A percentile compares a stretch with the other conserved stretches of the same genome.
Evolutionary conservation across 1,140 invertebrate species (phyloP).

Genomic region (Temnothorax nylanderi): DNA sequence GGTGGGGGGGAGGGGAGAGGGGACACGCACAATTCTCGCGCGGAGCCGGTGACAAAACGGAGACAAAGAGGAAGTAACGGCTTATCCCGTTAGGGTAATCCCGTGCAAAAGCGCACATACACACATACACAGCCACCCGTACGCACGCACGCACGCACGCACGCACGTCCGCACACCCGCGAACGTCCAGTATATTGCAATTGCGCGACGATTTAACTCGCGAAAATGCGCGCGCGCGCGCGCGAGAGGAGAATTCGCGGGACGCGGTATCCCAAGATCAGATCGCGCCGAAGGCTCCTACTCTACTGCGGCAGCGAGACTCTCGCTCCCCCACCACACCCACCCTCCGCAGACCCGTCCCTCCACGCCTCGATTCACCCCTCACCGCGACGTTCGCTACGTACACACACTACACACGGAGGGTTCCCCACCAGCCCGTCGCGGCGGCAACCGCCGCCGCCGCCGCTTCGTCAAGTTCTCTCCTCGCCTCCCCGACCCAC

Average conservation of each 20-base stretch:
- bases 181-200: neutral
- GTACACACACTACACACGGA: neutral
- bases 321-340: constrained; percentile 73
- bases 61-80: too few relatives aligned
- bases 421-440: constrained; percentile 21
- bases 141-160: constrained; percentile 13
- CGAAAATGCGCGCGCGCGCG: constrained; percentile 25
- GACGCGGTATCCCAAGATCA: constrained; percentile 56
- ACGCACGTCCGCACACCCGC: constrained; percentile 11
- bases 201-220: neutral
- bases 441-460: constrained; percentile 35
- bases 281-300: constrained; percentile 83
- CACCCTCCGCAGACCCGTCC: constrained; percentile 34
- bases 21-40: neutral
- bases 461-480: constrained; percentile 33
- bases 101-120: neutral
- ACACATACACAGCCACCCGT: neutral
- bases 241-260: constrained; percentile 10
- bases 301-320: constrained; percentile 82
- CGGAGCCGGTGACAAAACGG: too few relatives aligned
- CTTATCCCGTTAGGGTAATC: too few relatives aligned
- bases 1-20: too few relatives aligned
- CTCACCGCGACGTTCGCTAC: neutral
- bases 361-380: constrained; percentile 41
- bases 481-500: neutral